phyloP scores from a whole-genome alignment of 2,888 invertebrate genomes.

The Lepas anatifera region DNA sequence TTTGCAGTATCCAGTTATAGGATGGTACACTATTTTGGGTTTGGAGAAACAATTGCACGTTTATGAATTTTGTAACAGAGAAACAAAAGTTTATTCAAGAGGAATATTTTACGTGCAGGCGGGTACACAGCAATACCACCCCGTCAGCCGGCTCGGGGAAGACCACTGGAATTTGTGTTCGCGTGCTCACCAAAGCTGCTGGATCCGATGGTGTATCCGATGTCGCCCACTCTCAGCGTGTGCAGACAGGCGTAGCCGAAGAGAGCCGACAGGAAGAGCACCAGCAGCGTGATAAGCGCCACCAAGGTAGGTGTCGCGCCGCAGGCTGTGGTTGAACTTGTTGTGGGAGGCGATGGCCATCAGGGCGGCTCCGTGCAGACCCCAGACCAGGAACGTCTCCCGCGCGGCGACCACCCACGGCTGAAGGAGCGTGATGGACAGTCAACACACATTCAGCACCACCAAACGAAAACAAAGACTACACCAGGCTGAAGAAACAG shows the following conservation, averaged over 20 bases:
- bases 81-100: too few species aligned
- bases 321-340: conserved; percentile 38
- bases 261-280: conserved; percentile 60
- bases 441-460: too few species aligned
- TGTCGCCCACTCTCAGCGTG: conserved; percentile 45
- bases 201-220: conserved; percentile 61
- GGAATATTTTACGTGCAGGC: too few species aligned
- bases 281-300: conserved; percentile 56
- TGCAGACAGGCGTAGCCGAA: conserved; percentile 71
- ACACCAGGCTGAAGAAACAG: too few species aligned
- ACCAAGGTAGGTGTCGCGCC: conserved; percentile 52
- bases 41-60: too few species aligned
- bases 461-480: too few species aligned
- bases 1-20: too few species aligned
- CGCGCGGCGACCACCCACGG: conserved; percentile 82
- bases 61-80: too few species aligned
- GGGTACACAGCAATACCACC: too few species aligned
- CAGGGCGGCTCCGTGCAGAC: conserved; percentile 61
- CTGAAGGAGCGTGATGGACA: conserved; percentile 36
- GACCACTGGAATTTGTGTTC: too few species aligned
- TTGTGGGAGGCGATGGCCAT: conserved; percentile 47
- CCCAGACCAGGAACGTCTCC: conserved; percentile 81
- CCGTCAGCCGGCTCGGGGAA: too few species aligned
- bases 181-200: conserved; percentile 60
- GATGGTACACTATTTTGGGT: too few species aligned